These are phyloP conservation scores for Montipora capitata DNA, from an alignment of 92 coral and sea anemone species.

Conservation along the genomic window DNA sequence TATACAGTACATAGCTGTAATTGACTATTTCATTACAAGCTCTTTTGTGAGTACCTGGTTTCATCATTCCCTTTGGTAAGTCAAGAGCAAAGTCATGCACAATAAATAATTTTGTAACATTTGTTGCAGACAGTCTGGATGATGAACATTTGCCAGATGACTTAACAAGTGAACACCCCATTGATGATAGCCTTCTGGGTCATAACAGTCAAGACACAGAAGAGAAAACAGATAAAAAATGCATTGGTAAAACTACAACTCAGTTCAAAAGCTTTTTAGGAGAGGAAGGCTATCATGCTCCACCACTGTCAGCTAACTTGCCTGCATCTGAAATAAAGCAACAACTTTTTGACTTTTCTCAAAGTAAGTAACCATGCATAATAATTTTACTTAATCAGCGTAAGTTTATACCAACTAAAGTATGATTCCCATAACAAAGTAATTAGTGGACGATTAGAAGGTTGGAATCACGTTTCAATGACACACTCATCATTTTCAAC, in stretches of 20 bases:
- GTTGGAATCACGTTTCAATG: too few relatives aligned
- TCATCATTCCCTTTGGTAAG: too few relatives aligned
- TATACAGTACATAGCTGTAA: too few relatives aligned
- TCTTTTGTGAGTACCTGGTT: too few relatives aligned
- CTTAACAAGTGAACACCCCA: conserved; percentile 25
- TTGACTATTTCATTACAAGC: too few relatives aligned
- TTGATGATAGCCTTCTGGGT: conserved; percentile 75
- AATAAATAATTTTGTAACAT: background rate
- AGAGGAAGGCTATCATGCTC: conserved; percentile 62
- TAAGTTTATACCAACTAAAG: too few relatives aligned
- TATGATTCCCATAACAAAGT: too few relatives aligned
- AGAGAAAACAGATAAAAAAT: conserved; percentile 45
- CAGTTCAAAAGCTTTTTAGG: conserved; percentile 92
- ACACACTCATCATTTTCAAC: too few relatives aligned
- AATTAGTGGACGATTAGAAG: too few relatives aligned
- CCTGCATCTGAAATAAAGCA: conserved; percentile 82
- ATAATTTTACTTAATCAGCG: too few relatives aligned
- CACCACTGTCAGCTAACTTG: conserved; percentile 66
- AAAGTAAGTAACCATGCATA: conserved; percentile 42
- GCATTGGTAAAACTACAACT: conserved; percentile 47
- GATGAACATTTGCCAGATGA: conserved; percentile 11
- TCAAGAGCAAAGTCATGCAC: too few relatives aligned
- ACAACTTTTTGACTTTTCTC: conserved; percentile 89
- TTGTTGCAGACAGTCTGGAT: background rate
- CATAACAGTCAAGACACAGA: conserved; percentile 13